Percentiles rank a stretch among this genome's conserved stretches.
Conservation (phyloP, 2,113 vertebrate species). For the Pluvianellus socialis region DNA sequence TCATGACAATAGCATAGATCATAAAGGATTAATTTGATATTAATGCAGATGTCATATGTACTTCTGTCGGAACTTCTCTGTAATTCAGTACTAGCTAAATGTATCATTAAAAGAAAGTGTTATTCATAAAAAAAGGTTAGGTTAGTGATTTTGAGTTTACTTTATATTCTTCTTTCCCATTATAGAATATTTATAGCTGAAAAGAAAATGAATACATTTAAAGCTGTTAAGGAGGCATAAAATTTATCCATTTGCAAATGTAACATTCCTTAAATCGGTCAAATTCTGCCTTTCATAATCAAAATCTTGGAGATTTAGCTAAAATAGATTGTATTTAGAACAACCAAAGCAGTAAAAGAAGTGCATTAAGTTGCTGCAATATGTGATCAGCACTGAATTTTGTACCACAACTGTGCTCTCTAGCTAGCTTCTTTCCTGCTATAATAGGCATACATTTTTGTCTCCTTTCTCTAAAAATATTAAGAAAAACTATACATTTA, state of each 20-base stretch:
- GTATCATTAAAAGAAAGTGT: slow-evolving; percentile 34
- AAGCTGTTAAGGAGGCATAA: slow-evolving; percentile 23
- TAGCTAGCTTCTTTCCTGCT: neutral
- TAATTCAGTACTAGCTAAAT: slow-evolving; percentile 47
- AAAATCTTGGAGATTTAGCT: neutral
- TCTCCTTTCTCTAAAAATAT: neutral
- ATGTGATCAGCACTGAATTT: neutral
- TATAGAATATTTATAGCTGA: slow-evolving; percentile 29
- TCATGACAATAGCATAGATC: neutral
- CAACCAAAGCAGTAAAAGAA: neutral
- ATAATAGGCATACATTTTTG: neutral
- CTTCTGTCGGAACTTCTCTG: neutral
- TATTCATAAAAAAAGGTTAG: neutral
- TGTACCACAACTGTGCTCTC: neutral
- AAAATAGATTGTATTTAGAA: neutral
- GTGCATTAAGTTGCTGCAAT: neutral
- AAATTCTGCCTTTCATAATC: neutral
- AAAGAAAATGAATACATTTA: slow-evolving; percentile 8
- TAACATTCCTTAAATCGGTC: slow-evolving; percentile 4
- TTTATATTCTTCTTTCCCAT: slow-evolving; percentile 1
- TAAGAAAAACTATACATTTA: neutral
- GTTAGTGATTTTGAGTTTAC: neutral
- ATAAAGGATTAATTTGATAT: slow-evolving; percentile 40
- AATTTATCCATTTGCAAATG: neutral
- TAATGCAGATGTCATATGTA: neutral